These are phyloP conservation scores for Chunga burmeisteri DNA, from an alignment of 2,113 vertebrate genomes.

Conservation along the genomic window DNA sequence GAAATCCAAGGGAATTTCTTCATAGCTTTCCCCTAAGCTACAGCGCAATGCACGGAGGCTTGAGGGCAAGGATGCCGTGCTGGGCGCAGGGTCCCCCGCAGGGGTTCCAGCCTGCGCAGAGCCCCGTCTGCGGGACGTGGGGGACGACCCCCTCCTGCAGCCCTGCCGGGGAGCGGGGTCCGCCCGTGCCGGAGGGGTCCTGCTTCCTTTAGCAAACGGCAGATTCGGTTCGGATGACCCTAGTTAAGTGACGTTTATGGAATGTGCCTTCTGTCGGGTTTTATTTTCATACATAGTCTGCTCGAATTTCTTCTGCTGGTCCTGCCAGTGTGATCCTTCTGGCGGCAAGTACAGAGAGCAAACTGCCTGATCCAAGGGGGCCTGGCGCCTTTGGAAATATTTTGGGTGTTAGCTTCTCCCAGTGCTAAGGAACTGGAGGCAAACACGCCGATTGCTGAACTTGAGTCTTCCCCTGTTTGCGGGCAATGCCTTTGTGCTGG, in stretches of 20 bases:
- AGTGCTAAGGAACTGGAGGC: neutral
- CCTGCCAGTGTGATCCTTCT: neutral
- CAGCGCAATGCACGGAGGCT: neutral
- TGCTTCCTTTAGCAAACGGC: fast-evolving
- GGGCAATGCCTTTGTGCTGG: neutral
- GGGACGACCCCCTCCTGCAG: neutral
- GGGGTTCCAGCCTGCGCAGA: neutral
- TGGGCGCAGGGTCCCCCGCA: fast-evolving
- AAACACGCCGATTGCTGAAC: neutral
- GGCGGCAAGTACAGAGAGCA: neutral
- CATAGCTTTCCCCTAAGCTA: neutral
- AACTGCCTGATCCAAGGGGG: neutral
- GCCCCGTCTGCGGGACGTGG: neutral
- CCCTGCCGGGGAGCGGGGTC: fast-evolving
- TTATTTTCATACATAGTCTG: neutral
- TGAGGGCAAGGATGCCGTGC: fast-evolving
- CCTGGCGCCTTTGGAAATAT: neutral
- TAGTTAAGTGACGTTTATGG: fast-evolving
- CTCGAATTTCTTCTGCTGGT: neutral
- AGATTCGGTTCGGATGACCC: fast-evolving
- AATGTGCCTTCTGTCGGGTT: neutral
- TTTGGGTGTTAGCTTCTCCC: fast-evolving
- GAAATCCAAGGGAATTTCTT: neutral
- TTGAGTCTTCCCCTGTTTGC: neutral
- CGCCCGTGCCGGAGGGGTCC: fast-evolving